Percentiles rank a stretch among this genome's conserved stretches.
These are phyloP conservation scores for Drosophila nigromelanica DNA, from an alignment of 1,140 invertebrate genomes.

Conservation along the genomic window DNA sequence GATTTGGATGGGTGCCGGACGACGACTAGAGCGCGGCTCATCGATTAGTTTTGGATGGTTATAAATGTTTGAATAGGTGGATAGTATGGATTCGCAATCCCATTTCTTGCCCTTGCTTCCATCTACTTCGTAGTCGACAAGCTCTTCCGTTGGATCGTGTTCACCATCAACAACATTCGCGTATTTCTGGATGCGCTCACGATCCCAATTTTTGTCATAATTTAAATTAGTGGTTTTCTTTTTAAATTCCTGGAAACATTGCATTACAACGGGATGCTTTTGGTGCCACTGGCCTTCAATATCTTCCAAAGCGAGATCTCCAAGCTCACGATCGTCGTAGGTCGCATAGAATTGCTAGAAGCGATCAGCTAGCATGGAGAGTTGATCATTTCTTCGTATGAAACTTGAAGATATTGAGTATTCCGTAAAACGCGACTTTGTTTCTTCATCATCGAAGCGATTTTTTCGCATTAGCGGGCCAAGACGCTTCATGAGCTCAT, in stretches of 20 bases:
- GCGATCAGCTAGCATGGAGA: conserved; percentile 93
- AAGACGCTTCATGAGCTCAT: conserved; percentile 85
- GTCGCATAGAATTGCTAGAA: conserved; percentile 95
- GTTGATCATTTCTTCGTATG: conserved; percentile 92
- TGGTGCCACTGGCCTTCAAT: conserved; percentile 92
- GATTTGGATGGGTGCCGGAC: conserved; percentile 87
- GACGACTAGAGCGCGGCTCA: conserved; percentile 87
- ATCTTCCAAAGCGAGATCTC: conserved; percentile 94
- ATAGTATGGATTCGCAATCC: conserved; percentile 97
- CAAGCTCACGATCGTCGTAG: conserved; percentile 96
- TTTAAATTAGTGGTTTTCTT: conserved; percentile 86
- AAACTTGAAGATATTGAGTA: conserved; percentile 98
- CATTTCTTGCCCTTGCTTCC: conserved; percentile 88
- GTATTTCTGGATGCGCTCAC: conserved; percentile 87
- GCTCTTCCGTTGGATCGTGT: conserved; percentile 85
- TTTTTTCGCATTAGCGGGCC: conserved; percentile 85
- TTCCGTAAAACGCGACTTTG: conserved; percentile 95
- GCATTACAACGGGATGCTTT: conserved; percentile 88
- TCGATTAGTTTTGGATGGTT: conserved; percentile 95
- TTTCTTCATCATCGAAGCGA: conserved; percentile 89
- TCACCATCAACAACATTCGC: conserved; percentile 86
- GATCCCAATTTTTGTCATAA: conserved; percentile 87
- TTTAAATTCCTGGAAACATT: conserved; percentile 87
- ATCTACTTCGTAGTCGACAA: conserved; percentile 86
- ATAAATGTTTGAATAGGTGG: conserved; percentile 94